phyloP scores from a whole-genome alignment of 2,797 vertebrate genomes.

The Tapera naevia region DNA sequence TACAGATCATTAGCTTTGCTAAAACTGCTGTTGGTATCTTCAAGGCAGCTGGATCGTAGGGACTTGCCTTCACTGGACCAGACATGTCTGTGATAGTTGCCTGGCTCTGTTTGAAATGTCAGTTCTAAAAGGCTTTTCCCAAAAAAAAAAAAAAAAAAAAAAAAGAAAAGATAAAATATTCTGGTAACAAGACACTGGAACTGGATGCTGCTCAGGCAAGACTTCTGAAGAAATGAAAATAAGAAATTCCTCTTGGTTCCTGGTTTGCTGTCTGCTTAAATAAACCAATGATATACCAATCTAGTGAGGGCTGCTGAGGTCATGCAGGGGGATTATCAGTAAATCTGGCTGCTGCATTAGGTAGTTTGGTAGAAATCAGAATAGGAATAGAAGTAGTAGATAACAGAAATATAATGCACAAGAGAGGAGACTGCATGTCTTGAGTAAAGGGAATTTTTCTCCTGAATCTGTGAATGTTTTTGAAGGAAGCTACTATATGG shows the following conservation, averaged over 20 bases:
- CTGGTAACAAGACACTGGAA: neutral
- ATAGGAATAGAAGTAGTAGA: neutral
- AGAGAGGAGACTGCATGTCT: neutral
- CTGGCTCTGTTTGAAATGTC: constrained; percentile 29
- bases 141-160: neutral
- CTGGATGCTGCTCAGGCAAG: neutral
- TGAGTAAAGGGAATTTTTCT: neutral
- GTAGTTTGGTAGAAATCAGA: neutral
- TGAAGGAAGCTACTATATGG: neutral
- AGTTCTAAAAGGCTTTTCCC: constrained; percentile 6
- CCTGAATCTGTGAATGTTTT: neutral
- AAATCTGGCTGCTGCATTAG: neutral
- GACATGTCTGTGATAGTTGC: neutral
- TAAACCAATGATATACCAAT: neutral
- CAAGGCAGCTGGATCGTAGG: constrained; percentile 12
- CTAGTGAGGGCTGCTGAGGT: neutral
- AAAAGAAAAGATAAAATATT: neutral
- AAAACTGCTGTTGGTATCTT: constrained; percentile 36
- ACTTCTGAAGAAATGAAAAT: constrained; percentile 12
- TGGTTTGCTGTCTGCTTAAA: neutral
- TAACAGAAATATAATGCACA: neutral
- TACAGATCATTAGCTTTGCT: constrained; percentile 42
- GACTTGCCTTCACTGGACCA: constrained; percentile 42
- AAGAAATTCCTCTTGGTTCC: neutral
- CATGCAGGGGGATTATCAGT: neutral